Conservation (phyloP, 2,888 invertebrate genomes). For the Mylabris sibirica region DNA sequence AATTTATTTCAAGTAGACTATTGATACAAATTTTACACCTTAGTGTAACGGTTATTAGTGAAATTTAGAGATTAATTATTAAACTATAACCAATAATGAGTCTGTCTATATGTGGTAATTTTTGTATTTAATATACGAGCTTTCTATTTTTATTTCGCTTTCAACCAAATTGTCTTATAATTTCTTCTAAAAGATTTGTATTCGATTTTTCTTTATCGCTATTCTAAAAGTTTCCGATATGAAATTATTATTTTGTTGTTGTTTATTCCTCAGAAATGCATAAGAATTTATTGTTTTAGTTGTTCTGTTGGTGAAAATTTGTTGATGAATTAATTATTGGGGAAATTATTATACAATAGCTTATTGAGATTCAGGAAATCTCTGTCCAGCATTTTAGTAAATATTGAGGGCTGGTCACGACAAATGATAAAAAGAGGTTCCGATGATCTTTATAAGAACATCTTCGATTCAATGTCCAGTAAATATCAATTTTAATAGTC, state of each 20-base stretch:
- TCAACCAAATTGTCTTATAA: neutral
- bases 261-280: too few relatives aligned
- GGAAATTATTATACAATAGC: too few relatives aligned
- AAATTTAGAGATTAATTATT: neutral
- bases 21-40: neutral
- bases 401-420: too few relatives aligned
- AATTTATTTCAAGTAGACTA: neutral
- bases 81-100: neutral
- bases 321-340: too few relatives aligned
- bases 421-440: too few relatives aligned
- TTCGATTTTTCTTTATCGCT: too few relatives aligned
- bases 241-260: neutral
- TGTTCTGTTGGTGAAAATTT: too few relatives aligned
- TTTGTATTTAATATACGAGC: neutral
- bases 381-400: too few relatives aligned
- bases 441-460: too few relatives aligned
- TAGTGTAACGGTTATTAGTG: neutral
- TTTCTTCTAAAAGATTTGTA: neutral
- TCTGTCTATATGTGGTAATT: neutral
- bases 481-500: too few relatives aligned
- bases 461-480: too few relatives aligned
- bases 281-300: neutral
- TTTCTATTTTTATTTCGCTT: neutral
- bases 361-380: too few relatives aligned
- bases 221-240: neutral